phyloP scores from a whole-genome alignment of 2,888 invertebrate species.

The Drosophila subsilvestris region DNA sequence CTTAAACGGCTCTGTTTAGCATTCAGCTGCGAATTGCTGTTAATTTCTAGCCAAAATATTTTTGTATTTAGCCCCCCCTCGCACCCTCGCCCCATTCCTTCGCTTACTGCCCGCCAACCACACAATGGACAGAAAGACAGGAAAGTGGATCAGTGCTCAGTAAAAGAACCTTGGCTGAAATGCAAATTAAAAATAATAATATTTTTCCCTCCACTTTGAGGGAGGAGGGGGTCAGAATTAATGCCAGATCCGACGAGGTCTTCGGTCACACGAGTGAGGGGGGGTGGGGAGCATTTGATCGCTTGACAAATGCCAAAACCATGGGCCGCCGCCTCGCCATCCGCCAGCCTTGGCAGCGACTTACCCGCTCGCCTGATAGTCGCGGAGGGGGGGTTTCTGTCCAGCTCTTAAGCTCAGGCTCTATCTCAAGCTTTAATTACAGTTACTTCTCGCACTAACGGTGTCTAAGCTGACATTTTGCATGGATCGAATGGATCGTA shows the following conservation, averaged over 20 bases:
- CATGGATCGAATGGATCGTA: slow-evolving; percentile 6
- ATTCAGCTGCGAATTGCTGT: slow-evolving; percentile 58
- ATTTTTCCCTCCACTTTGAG: slow-evolving; percentile 54
- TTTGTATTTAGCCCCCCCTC: slow-evolving; percentile 2
- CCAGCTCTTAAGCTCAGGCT: slow-evolving; percentile 28
- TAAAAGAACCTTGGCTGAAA: slow-evolving; percentile 64
- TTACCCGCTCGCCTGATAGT: slow-evolving; percentile 41
- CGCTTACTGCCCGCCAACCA: slow-evolving; percentile 1
- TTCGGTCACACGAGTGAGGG: neutral
- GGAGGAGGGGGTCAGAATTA: slow-evolving; percentile 43
- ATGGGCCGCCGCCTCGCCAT: neutral
- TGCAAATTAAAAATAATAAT: slow-evolving; percentile 63
- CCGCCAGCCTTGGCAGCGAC: slow-evolving; percentile 61
- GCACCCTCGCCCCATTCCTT: too few species aligned
- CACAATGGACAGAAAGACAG: slow-evolving; percentile 24
- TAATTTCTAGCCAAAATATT: slow-evolving; percentile 70
- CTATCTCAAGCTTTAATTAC: slow-evolving; percentile 45
- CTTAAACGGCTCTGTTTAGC: slow-evolving; percentile 41
- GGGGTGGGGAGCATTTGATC: slow-evolving; percentile 1
- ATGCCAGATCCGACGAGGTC: slow-evolving; percentile 51
- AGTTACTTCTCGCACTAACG: slow-evolving; percentile 56
- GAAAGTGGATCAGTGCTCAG: slow-evolving; percentile 62
- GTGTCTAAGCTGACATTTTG: slow-evolving; percentile 52
- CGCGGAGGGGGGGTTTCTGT: slow-evolving; percentile 30
- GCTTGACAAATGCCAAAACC: slow-evolving; percentile 65